These are phyloP conservation scores for Peromyscus leucopus DNA, from an alignment of 2,113 vertebrate species.

Conservation along the genomic window DNA sequence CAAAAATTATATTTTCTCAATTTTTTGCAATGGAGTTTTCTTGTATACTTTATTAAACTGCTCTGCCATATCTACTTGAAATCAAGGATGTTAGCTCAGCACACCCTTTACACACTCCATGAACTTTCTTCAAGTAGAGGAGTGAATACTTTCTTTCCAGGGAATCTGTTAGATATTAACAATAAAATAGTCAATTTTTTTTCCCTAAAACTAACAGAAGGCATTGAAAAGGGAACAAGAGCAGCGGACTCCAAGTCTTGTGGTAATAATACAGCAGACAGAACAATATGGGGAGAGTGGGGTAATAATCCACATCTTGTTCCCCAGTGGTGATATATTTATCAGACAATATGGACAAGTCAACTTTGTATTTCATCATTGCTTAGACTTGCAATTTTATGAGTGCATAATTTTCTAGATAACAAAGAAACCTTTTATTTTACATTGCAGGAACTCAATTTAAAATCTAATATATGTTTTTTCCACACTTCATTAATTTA, in stretches of 20 bases:
- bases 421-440: constrained; percentile 12
- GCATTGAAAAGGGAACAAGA: background rate
- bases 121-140: background rate
- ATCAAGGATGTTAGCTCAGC: background rate
- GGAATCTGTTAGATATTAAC: background rate
- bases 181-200: background rate
- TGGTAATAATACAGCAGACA: background rate
- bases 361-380: background rate
- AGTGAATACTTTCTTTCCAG: background rate
- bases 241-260: background rate
- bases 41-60: background rate
- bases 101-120: background rate
- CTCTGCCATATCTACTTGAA: constrained; percentile 6
- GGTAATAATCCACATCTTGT: background rate
- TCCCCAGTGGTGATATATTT: background rate
- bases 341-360: background rate
- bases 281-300: background rate
- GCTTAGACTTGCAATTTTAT: background rate
- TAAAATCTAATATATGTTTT: background rate
- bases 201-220: background rate
- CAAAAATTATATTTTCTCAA: background rate
- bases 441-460: background rate
- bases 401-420: background rate
- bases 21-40: background rate
- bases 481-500: constrained; percentile 3